These are phyloP conservation scores for Latrodectus elegans DNA, from an alignment of 2,888 invertebrate genomes.

Conservation along the genomic window DNA sequence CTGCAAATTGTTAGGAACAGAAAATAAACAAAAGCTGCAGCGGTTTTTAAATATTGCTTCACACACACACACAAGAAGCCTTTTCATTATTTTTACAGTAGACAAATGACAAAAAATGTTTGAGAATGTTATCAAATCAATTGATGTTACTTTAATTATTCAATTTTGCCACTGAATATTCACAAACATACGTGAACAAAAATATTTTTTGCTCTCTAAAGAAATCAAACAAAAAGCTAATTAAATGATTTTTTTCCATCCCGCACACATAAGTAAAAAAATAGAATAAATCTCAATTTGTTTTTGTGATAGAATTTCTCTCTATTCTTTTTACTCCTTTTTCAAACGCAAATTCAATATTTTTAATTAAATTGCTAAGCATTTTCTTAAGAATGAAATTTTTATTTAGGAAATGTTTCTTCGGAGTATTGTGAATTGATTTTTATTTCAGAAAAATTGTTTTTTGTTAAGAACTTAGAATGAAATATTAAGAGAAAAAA, in stretches of 20 bases:
- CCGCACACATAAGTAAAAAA: too few species aligned
- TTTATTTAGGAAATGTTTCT: constrained; percentile 45
- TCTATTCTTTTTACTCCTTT: constrained; percentile 11
- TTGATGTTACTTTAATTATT: constrained; percentile 66
- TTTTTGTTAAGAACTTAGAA: too few species aligned
- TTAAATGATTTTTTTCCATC: constrained; percentile 51
- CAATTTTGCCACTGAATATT: constrained; percentile 62
- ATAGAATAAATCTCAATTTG: too few species aligned
- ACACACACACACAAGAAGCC: too few species aligned
- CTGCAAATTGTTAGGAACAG: too few species aligned
- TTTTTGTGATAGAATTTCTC: neutral
- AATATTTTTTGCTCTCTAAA: constrained; percentile 29
- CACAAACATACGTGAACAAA: constrained; percentile 8
- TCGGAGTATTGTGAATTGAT: neutral
- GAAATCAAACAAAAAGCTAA: constrained; percentile 68
- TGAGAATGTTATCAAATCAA: constrained; percentile 59
- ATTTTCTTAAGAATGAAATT: constrained; percentile 56
- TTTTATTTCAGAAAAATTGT: too few species aligned
- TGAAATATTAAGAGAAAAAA: too few species aligned
- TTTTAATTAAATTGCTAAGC: constrained; percentile 64
- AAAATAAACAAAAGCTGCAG: too few species aligned
- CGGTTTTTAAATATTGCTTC: too few species aligned
- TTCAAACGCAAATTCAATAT: constrained; percentile 7
- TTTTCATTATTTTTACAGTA: too few species aligned
- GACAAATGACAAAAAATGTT: constrained; percentile 40